Conservation (phyloP, 2,113 vertebrate species). For the Bubo bubo region DNA sequence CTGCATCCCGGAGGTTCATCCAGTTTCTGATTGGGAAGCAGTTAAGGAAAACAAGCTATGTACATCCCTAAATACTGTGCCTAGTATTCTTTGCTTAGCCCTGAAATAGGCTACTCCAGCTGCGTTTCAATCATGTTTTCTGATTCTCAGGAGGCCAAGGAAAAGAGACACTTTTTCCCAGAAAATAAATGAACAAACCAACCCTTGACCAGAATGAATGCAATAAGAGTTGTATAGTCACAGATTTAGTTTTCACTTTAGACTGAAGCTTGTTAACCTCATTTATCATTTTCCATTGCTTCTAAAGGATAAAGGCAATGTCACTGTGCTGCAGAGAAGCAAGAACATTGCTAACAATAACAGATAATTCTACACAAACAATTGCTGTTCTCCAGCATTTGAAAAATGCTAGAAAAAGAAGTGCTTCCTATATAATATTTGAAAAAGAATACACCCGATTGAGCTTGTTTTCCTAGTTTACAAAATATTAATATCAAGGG, state of each 20-base stretch:
- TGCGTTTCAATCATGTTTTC: not conserved
- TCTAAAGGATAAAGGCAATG: not conserved
- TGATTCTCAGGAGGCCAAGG: not conserved
- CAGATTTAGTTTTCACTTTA: not conserved
- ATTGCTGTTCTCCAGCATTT: not conserved
- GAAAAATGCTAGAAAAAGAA: not conserved
- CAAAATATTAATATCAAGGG: not conserved
- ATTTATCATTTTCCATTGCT: conserved; percentile 6
- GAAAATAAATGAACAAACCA: conserved; percentile 11
- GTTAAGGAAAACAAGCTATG: conserved; percentile 70
- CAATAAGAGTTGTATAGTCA: not conserved
- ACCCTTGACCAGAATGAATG: not conserved
- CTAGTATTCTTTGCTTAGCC: not conserved
- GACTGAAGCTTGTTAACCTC: conserved; percentile 6
- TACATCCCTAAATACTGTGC: not conserved
- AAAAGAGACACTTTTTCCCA: not conserved
- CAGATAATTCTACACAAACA: not conserved
- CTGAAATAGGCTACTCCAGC: not conserved
- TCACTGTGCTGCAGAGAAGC: not conserved
- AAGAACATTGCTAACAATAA: not conserved
- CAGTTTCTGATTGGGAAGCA: conserved; percentile 85
- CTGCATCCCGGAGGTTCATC: conserved; percentile 99
- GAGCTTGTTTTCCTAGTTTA: not conserved
- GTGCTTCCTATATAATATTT: not conserved
- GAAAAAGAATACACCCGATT: not conserved